phyloP scores from a whole-genome alignment of 2,113 vertebrate genomes.

The Scortum barcoo region DNA sequence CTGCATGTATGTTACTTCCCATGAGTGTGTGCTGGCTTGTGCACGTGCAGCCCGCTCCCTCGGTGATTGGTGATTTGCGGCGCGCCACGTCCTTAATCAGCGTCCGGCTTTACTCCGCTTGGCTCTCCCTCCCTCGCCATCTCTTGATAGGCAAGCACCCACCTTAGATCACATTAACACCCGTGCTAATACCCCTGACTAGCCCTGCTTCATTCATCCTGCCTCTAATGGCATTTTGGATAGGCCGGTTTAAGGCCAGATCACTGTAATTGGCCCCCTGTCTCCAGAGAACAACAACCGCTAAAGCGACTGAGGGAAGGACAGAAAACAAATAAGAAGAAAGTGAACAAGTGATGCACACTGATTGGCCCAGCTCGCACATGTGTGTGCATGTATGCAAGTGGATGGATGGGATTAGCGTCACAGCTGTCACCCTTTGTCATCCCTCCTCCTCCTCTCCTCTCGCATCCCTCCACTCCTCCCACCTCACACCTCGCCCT shows the following conservation, averaged over 20 bases:
- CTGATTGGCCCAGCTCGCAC: slow-evolving; percentile 49
- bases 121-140: slow-evolving; percentile 3
- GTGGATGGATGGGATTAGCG: slow-evolving; percentile 76
- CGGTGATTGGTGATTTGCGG: slow-evolving; percentile 49
- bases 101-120: slow-evolving; percentile 32
- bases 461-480: slow-evolving; percentile 32
- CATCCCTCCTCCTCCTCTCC: slow-evolving; percentile 49
- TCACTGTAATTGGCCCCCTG: slow-evolving; percentile 66
- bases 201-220: slow-evolving; percentile 47
- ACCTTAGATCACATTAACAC: slow-evolving; percentile 64
- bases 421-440: slow-evolving; percentile 80
- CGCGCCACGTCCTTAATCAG: slow-evolving; percentile 44
- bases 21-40: background rate
- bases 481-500: slow-evolving; percentile 39
- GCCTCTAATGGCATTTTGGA: slow-evolving; percentile 63
- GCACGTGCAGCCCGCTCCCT: slow-evolving; percentile 5
- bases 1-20: slow-evolving; percentile 26
- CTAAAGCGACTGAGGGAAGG: slow-evolving; percentile 34
- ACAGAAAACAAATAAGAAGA: slow-evolving; percentile 24
- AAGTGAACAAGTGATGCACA: slow-evolving; percentile 42
- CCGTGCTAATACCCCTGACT: slow-evolving; percentile 52
- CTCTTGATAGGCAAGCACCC: slow-evolving; percentile 30
- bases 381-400: slow-evolving; percentile 45
- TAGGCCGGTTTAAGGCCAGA: slow-evolving; percentile 54
- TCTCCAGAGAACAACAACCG: slow-evolving; percentile 62